phyloP scores from a whole-genome alignment of 2,113 vertebrate genomes.

The Leptosomus discolor region DNA sequence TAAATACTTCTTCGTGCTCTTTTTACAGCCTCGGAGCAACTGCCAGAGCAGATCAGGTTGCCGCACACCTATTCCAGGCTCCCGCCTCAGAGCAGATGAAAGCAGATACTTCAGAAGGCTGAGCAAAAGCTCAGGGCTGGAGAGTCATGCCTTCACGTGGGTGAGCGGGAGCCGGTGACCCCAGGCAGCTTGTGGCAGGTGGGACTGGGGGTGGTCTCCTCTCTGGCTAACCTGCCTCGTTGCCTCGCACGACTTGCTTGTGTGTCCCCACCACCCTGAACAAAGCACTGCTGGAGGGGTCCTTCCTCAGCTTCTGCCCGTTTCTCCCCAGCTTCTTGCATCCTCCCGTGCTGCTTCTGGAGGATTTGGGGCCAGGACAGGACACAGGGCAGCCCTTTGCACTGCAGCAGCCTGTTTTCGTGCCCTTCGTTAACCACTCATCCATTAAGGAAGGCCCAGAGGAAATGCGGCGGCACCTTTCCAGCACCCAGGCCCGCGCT shows the following conservation, averaged over 20 bases:
- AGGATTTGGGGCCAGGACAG: neutral
- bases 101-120: slow-evolving; percentile 8
- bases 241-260: accelerated
- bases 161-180: neutral
- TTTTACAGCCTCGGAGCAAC: slow-evolving; percentile 24
- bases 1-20: neutral
- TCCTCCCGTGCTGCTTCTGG: neutral
- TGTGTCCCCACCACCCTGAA: neutral
- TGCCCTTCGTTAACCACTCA: neutral
- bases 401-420: neutral
- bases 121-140: neutral
- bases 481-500: neutral
- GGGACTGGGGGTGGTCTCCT: neutral
- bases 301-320: neutral
- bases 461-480: neutral
- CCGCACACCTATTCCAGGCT: slow-evolving; percentile 32
- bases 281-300: neutral
- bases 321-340: neutral
- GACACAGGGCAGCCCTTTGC: neutral
- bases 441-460: neutral
- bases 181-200: neutral
- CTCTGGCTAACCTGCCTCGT: neutral
- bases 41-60: slow-evolving; percentile 40
- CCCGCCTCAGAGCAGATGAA: neutral
- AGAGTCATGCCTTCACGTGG: neutral